phyloP scores from a whole-genome alignment of 1,140 invertebrate genomes.

The Schlechtendalia chinensis region DNA sequence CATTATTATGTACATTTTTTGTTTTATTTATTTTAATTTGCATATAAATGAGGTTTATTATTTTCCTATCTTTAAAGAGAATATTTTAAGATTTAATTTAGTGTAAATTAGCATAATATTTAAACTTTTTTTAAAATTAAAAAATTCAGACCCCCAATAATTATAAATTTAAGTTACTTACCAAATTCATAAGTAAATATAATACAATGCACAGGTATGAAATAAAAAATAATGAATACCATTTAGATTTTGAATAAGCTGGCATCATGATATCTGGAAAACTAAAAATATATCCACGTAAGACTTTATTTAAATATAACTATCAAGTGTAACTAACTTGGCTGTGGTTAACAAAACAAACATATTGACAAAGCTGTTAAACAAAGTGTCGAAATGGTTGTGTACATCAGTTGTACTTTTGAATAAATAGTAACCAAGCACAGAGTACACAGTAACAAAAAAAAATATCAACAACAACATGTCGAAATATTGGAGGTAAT shows the following conservation, averaged over 20 bases:
- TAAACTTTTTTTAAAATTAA: background rate
- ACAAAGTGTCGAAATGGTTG: conserved; percentile 67
- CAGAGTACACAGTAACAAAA: conserved; percentile 80
- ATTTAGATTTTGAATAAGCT: conserved; percentile 75
- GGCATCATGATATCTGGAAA: conserved; percentile 95
- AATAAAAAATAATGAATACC: conserved; percentile 84
- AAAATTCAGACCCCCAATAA: background rate
- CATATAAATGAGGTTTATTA: no score
- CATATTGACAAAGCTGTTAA: conserved; percentile 83
- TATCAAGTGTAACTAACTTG: conserved; percentile 67
- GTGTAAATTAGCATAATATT: no score
- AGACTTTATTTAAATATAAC: background rate
- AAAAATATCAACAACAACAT: conserved; percentile 83
- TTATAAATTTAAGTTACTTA: conserved; percentile 57
- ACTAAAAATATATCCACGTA: conserved; percentile 59
- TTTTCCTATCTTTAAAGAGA: no score
- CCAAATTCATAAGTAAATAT: conserved; percentile 88
- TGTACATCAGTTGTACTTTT: conserved; percentile 71
- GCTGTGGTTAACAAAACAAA: conserved; percentile 88
- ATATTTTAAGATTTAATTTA: no score
- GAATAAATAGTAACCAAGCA: conserved; percentile 82
- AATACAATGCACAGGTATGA: conserved; percentile 80
- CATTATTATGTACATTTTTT: no score
- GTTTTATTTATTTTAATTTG: no score
- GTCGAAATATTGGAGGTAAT: conserved; percentile 82